These are phyloP conservation scores for Cyanistes caeruleus DNA, from an alignment of 2,113 vertebrate genomes.

Conservation along the genomic window DNA sequence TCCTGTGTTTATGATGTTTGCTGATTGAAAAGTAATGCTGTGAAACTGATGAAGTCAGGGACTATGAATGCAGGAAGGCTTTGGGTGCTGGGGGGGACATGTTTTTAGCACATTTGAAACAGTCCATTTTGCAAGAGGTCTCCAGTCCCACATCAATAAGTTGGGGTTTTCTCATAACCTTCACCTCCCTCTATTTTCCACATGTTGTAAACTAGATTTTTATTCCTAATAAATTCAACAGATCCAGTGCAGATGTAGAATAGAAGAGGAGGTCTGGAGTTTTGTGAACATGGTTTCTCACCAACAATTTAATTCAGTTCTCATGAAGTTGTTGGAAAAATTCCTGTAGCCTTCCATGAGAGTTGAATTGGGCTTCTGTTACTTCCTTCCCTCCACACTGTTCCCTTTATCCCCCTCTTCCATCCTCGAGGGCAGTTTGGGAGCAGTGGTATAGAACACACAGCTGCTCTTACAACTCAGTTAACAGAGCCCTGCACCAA, in stretches of 20 bases:
- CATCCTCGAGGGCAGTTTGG: not conserved
- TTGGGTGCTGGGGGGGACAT: not conserved
- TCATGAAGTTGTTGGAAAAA: not conserved
- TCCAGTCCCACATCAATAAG: slow-evolving; percentile 15
- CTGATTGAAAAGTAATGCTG: slow-evolving; percentile 66
- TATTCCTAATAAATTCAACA: slow-evolving; percentile 41
- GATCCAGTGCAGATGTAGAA: slow-evolving; percentile 8
- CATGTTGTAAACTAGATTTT: not conserved
- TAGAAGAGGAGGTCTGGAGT: not conserved
- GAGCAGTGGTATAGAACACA: not conserved
- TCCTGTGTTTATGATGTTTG: slow-evolving; percentile 62
- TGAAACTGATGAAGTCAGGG: slow-evolving; percentile 60
- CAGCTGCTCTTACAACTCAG: not conserved
- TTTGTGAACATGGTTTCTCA: not conserved
- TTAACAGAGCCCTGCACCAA: not conserved
- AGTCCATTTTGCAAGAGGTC: slow-evolving; percentile 17
- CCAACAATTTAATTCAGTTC: not conserved
- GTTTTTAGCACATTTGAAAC: not conserved
- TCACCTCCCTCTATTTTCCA: slow-evolving; percentile 15
- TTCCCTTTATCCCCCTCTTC: not conserved
- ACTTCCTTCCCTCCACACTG: slow-evolving; percentile 1
- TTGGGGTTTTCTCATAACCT: slow-evolving; percentile 28
- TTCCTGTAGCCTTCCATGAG: not conserved
- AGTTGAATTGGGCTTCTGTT: not conserved
- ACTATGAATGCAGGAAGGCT: slow-evolving; percentile 18